Evolutionary conservation across 2,797 vertebrate genomes (phyloP).

Genomic region (Scolopax bukidnonensis): DNA sequence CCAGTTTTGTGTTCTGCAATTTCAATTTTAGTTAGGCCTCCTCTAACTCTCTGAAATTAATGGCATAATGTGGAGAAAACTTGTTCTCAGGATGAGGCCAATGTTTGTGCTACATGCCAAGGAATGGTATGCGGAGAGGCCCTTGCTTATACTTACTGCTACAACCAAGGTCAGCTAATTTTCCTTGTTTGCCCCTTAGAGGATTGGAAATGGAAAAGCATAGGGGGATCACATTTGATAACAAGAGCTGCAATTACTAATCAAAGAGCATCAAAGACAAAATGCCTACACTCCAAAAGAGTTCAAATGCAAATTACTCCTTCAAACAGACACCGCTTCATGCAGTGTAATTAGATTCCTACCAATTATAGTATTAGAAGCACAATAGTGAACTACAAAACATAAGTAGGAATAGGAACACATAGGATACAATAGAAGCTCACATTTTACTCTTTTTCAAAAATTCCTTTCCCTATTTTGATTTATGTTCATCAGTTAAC

Average conservation of each 20-base stretch:
- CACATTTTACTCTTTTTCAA: background rate
- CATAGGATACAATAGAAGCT: background rate
- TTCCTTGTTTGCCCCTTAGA: no score
- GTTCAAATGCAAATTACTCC: slow-evolving; percentile 2
- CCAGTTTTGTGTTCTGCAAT: no score
- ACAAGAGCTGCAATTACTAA: slow-evolving; percentile 20
- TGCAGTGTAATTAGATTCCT: background rate
- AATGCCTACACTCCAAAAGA: background rate
- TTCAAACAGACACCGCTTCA: background rate
- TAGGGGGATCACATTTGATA: background rate
- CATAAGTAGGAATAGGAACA: background rate
- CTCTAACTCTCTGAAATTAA: no score
- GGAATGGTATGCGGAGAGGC: no score
- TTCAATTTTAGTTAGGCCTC: no score
- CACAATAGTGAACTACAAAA: background rate
- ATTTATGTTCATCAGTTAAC: background rate
- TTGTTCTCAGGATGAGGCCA: no score
- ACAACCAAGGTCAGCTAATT: no score
- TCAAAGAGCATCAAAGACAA: slow-evolving; percentile 32
- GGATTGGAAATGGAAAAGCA: no score
- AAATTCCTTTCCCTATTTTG: background rate
- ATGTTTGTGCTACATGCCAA: no score
- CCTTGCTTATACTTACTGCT: no score
- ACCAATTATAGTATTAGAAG: background rate
- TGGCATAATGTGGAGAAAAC: no score